These are phyloP conservation scores for Chlorops oryzae DNA, from an alignment of 1,140 invertebrate genomes.

Conservation along the genomic window DNA sequence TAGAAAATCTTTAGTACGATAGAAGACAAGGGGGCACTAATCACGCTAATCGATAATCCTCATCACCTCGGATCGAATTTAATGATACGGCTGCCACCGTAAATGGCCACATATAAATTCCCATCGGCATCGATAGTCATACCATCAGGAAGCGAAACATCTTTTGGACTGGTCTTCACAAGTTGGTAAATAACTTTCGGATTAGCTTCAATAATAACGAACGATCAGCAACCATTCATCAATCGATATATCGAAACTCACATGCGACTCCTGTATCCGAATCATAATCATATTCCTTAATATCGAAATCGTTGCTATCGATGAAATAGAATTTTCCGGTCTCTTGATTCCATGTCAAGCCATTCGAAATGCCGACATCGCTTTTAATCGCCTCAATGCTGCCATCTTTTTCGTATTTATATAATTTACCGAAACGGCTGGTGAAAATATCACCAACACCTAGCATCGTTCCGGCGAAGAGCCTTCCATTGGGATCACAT, in stretches of 20 bases:
- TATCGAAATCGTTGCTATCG: conserved; percentile 60
- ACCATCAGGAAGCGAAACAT: conserved; percentile 56
- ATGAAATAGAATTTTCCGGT: conserved; percentile 71
- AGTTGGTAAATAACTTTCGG: conserved; percentile 53
- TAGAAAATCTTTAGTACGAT: neutral
- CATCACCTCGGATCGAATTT: conserved; percentile 39
- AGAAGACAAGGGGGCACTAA: too few relatives aligned
- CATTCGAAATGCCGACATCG: conserved; percentile 70
- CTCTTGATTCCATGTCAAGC: conserved; percentile 69
- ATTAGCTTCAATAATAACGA: conserved; percentile 48
- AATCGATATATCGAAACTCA: conserved; percentile 8
- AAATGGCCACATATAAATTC: conserved; percentile 67
- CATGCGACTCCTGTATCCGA: conserved; percentile 59
- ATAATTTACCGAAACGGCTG: conserved; percentile 51
- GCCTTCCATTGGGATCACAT: conserved; percentile 68
- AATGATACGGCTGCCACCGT: conserved; percentile 51
- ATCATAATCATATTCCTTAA: conserved; percentile 71
- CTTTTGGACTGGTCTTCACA: conserved; percentile 51
- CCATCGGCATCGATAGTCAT: conserved; percentile 70
- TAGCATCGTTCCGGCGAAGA: conserved; percentile 67
- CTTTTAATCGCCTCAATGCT: conserved; percentile 51
- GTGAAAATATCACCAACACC: conserved; percentile 47
- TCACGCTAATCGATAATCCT: too few relatives aligned
- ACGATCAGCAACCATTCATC: neutral
- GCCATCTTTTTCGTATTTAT: conserved; percentile 55